Conservation (phyloP, 2,113 vertebrate genomes). For the Anhinga anhinga region DNA sequence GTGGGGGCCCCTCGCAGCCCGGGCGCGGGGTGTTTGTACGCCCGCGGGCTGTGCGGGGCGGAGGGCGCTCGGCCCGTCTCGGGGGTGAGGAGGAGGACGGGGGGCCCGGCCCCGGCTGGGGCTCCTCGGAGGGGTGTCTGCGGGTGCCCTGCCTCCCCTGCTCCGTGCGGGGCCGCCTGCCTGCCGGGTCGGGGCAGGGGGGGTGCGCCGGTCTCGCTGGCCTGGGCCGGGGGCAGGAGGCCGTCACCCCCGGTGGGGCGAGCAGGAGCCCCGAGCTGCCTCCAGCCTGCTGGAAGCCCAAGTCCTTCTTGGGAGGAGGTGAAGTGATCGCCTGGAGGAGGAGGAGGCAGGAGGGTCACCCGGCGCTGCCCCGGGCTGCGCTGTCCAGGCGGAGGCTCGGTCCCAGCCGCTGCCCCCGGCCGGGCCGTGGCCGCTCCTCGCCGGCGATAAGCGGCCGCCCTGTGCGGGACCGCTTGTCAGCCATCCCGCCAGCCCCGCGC, state of each 20-base stretch:
- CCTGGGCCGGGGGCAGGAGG: background rate
- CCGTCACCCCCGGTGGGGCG: background rate
- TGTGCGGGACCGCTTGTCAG: fast-evolving
- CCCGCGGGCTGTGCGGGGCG: background rate
- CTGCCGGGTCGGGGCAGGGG: background rate
- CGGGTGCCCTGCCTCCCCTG: background rate
- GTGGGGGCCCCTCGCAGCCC: background rate
- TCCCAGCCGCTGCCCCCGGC: fast-evolving
- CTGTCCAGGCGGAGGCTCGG: background rate
- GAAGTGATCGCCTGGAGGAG: background rate
- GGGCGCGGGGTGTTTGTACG: too few species aligned
- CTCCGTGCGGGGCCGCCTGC: background rate
- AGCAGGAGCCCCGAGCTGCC: background rate
- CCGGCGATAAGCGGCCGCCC: background rate
- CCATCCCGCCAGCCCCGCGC: background rate
- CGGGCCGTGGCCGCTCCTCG: fast-evolving
- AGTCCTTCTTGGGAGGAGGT: background rate
- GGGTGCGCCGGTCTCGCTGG: background rate
- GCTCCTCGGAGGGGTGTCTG: background rate
- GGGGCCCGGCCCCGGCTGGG: background rate
- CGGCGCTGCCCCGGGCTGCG: background rate
- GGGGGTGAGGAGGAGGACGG: too few species aligned
- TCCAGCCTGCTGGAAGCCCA: background rate
- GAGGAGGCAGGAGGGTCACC: background rate
- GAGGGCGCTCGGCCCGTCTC: background rate